These are phyloP conservation scores for Parnassius glacialis DNA, from an alignment of 2,888 invertebrate genomes.

Conservation along the genomic window DNA sequence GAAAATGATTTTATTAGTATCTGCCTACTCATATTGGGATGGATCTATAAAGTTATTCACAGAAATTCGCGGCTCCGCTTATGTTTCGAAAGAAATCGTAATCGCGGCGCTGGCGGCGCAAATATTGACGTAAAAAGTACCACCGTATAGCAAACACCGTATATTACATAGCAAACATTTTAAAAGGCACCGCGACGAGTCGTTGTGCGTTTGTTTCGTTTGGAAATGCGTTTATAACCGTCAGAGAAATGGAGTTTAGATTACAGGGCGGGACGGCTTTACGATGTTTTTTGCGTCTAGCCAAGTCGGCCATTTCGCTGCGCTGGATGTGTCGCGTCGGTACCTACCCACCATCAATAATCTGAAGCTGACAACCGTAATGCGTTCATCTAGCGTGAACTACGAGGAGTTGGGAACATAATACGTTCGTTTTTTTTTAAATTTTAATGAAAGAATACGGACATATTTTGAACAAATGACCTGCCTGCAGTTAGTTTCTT, in stretches of 20 bases:
- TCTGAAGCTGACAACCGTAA: neutral
- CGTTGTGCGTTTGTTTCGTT: neutral
- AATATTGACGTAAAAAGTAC: slow-evolving; percentile 1
- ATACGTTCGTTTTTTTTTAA: neutral
- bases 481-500: too few species aligned
- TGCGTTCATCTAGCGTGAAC: neutral
- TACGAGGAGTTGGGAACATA: neutral
- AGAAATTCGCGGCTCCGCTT: too few species aligned
- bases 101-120: neutral
- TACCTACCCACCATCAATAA: slow-evolving; percentile 3
- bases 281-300: slow-evolving; percentile 3
- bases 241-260: slow-evolving; percentile 7
- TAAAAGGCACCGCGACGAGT: neutral
- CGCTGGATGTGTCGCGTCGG: slow-evolving; percentile 1
- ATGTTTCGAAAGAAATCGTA: neutral
- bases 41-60: too few species aligned
- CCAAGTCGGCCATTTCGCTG: neutral
- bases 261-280: neutral
- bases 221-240: slow-evolving; percentile 11
- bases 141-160: neutral
- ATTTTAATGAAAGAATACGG: too few species aligned
- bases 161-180: neutral
- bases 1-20: too few species aligned
- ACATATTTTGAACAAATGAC: too few species aligned
- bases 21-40: too few species aligned